Percentiles rank a stretch among this genome's conserved stretches.
Evolutionary conservation across 2,888 invertebrate genomes (phyloP).

Genomic region (Conops quadrifasciatus): DNA sequence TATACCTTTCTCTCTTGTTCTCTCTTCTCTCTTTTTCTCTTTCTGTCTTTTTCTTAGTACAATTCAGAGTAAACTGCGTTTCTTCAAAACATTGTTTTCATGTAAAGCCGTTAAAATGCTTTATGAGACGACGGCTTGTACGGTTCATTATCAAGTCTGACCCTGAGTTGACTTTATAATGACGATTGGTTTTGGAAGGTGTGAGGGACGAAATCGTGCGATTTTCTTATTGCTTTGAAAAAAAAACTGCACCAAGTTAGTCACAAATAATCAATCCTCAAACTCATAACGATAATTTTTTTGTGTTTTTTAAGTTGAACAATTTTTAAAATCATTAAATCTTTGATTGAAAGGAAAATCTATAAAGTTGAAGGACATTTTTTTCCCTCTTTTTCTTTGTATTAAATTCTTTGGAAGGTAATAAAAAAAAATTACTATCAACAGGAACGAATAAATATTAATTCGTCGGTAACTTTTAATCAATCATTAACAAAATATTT

Average conservation of each 20-base stretch:
- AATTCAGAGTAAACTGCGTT: too few relatives aligned
- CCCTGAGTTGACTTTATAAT: background rate
- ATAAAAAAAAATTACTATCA: background rate
- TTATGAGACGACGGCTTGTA: constrained; percentile 9
- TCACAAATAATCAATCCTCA: too few relatives aligned
- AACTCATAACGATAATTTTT: background rate
- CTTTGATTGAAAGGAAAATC: too few relatives aligned
- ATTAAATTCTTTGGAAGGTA: background rate
- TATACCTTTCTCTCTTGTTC: background rate
- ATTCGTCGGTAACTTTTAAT: background rate
- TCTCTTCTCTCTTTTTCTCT: background rate
- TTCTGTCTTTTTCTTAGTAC: background rate
- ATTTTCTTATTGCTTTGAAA: too few relatives aligned
- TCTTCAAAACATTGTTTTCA: too few relatives aligned
- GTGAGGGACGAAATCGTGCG: background rate
- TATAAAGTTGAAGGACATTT: background rate
- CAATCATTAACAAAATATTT: constrained; percentile 1
- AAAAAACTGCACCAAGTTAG: too few relatives aligned
- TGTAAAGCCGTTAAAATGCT: constrained; percentile 3
- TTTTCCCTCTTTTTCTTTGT: background rate
- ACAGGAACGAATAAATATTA: background rate
- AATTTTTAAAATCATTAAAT: background rate
- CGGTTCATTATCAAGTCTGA: constrained; percentile 1
- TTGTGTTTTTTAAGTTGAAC: background rate
- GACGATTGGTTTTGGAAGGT: background rate